phyloP scores from a whole-genome alignment of 2,888 invertebrate genomes.

The Papilio protenor region DNA sequence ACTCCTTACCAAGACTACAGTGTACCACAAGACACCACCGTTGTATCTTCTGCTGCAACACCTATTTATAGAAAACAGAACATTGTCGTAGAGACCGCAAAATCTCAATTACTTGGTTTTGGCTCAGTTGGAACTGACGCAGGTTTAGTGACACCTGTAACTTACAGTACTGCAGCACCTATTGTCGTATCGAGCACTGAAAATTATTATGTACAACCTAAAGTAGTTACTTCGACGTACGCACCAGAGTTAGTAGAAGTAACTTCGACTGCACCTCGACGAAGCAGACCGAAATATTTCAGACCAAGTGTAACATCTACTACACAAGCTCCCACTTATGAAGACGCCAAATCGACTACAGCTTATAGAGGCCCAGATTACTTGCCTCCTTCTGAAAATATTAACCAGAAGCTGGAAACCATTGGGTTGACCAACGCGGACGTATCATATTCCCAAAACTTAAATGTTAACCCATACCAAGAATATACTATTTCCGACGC shows the following conservation, averaged over 20 bases:
- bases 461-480: slow-evolving; percentile 68
- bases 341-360: slow-evolving; percentile 61
- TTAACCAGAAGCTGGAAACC: slow-evolving; percentile 59
- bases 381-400: slow-evolving; percentile 58
- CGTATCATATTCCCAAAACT: slow-evolving; percentile 53
- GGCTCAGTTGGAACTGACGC: slow-evolving; percentile 70
- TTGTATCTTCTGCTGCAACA: slow-evolving; percentile 53
- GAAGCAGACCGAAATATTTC: slow-evolving; percentile 51
- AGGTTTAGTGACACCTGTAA: slow-evolving; percentile 67
- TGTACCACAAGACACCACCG: slow-evolving; percentile 47
- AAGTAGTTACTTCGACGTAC: slow-evolving; percentile 55
- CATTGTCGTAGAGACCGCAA: slow-evolving; percentile 72
- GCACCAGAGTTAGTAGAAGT: slow-evolving; percentile 55
- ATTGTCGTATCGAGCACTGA: slow-evolving; percentile 60
- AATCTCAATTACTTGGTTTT: slow-evolving; percentile 70
- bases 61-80: slow-evolving; percentile 67
- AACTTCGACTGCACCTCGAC: slow-evolving; percentile 48
- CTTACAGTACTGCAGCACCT: slow-evolving; percentile 70
- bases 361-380: slow-evolving; percentile 62
- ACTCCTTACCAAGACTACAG: slow-evolving; percentile 65
- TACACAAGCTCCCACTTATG: slow-evolving; percentile 59
- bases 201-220: slow-evolving; percentile 49
- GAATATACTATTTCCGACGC: slow-evolving; percentile 56
- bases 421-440: slow-evolving; percentile 61
- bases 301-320: slow-evolving; percentile 63